Evolutionary conservation across 2,797 vertebrate species (phyloP).

Genomic region (Eulemur rubriventer): DNA sequence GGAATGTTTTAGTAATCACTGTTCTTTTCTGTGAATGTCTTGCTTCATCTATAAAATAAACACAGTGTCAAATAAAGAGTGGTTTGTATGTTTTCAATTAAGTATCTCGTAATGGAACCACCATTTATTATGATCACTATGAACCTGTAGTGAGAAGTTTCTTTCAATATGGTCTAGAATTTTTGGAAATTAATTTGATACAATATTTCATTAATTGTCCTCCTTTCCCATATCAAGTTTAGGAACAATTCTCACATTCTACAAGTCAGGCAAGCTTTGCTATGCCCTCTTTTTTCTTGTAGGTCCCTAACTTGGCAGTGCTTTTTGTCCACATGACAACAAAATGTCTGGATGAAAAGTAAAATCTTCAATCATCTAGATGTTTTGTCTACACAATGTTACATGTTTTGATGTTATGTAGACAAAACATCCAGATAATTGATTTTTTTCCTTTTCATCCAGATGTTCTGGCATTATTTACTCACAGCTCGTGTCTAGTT

Average conservation of each 20-base stretch:
- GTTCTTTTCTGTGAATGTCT: constrained; percentile 30
- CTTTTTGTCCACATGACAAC: constrained; percentile 50
- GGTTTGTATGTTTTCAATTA: constrained; percentile 34
- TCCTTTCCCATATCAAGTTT: background rate
- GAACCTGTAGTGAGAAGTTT: background rate
- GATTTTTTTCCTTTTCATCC: constrained; percentile 58
- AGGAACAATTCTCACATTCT: background rate
- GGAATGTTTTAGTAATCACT: background rate
- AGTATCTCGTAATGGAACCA: background rate
- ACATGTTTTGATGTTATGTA: constrained; percentile 67
- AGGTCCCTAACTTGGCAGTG: constrained; percentile 42
- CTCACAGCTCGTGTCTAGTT: constrained; percentile 40
- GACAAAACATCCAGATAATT: constrained; percentile 77
- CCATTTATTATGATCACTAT: background rate
- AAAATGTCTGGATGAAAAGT: constrained; percentile 55
- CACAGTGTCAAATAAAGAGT: constrained; percentile 35
- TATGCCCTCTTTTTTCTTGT: background rate
- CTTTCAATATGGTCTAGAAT: background rate
- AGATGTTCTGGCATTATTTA: constrained; percentile 74
- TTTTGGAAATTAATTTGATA: background rate
- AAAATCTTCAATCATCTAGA: constrained; percentile 67
- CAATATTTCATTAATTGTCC: background rate
- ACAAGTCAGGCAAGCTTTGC: background rate
- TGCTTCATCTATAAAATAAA: constrained; percentile 60
- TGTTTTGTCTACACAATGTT: constrained; percentile 71